Evolutionary conservation across 2,113 vertebrate species (phyloP), one percentile per base, ranked within the genome.

Genomic region (Girardinichthys multiradiatus): DNA sequence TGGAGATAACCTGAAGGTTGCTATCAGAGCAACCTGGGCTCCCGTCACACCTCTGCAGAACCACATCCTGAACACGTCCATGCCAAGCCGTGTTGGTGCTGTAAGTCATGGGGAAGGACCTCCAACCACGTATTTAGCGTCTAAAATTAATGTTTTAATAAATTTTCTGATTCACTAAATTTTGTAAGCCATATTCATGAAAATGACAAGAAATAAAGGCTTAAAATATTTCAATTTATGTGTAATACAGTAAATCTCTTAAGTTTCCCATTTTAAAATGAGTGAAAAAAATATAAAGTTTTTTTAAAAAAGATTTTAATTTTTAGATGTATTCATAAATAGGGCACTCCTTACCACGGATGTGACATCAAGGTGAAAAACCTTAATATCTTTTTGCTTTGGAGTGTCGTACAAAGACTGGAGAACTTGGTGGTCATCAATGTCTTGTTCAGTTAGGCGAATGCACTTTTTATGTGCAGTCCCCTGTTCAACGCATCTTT

Each of bases 341-440:
- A 51, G 21, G 64, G 71, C 4, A 28, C 57, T 33, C 3, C 71
- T 96, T 93, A 98, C 98, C 57, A 96, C 96, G 54, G 97, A 95
- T 27, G 97, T 97, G 80, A 99, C 84, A 57, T 99, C 98, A 17
- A 99, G 92, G 87, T 98, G 97, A 85, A 97, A 96, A 39, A 99
- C 91, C 59, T 93, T 80, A 0, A 96, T 94, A 1, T 84, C 82
- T 2, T 68, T 81, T 76, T 82, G 89, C 67, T 89, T 80, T 0
- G 74, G 54, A n/a, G 21, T 37, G 5, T 90, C 72, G 74, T 96
- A 84, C 82, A 96, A 95, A 35, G 95, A 89, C 15, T 90, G 80
- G 30, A 99, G 84, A 29, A 99, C 95, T 89, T 3, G 93, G 92
- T 90, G 65, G 89, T 99, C 97, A 85, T 98, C 93, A 27, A 99